Base-by-base conservation (phyloP, 53 echinoderm and acorn worm species). In the Temnopleurus reevesii region DNA sequence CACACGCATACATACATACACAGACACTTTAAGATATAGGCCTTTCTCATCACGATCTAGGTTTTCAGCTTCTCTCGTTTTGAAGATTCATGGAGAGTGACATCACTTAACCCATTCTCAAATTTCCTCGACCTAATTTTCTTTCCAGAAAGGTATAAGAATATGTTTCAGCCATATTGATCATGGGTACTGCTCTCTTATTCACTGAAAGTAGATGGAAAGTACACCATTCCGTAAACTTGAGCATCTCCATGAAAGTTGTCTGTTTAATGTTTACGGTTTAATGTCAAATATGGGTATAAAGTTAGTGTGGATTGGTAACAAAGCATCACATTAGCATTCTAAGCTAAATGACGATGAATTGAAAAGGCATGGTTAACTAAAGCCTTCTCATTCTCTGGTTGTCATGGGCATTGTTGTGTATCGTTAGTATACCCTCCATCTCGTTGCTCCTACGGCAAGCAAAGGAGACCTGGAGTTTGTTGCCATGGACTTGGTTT, bases 401-500 rank as follows among this genome's bases (percentile, higher is more conserved):
- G 19, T 71, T 27, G 71, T 71, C 71, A 38, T n/a, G n/a, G n/a
- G 71, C 71, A 38, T 71, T 71, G 36, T 36, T 71, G 36, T 36
- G 36, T 71, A 38, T 71, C 71, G 41, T 71, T n/a, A 19, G 36
- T 41, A 38, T 41, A 21, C 21, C 13, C 29, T 12, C 45, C 45
- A 23, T 27, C 47, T 26, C 51, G 8, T 27, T 2, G 23, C 29
- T 49, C 79, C 47, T 45, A 51, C 53, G 8, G 17, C 36, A 5
- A 41, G 41, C 13, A 17, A 63, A 34, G 31, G 17, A 63, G 33
- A 21, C 21, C 47, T 87, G 33, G 66, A 71, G 71, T 87, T 66
- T 49, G 88, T 87, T 87, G 88, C 88, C 46, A 87, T 55, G 33
- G 26, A 66, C 43, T 66, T 51, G 88, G 46, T 87, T 87, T 27